phyloP scores from a whole-genome alignment of 1,140 invertebrate species.

The Aphelenchoides besseyi region DNA sequence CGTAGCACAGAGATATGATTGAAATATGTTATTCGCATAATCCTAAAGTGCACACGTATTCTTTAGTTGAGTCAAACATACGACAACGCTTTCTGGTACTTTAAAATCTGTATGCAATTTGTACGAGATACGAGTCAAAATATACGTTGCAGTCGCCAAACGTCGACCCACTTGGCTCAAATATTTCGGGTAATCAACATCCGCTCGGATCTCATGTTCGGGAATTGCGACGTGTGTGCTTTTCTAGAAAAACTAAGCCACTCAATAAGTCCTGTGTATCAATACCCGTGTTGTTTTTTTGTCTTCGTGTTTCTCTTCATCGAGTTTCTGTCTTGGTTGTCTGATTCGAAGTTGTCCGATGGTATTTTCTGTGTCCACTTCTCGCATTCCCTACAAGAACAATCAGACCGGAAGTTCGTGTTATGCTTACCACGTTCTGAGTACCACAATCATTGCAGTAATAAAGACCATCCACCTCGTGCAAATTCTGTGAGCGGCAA shows the following conservation, averaged over 20 bases:
- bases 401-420: not conserved
- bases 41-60: not conserved
- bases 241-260: not conserved
- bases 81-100: not conserved
- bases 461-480: not conserved
- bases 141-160: not conserved
- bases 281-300: not conserved
- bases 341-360: not conserved
- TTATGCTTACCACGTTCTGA: not conserved
- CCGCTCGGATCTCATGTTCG: not conserved
- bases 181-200: not conserved
- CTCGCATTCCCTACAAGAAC: not conserved
- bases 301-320: not conserved
- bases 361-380: not conserved
- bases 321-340: not conserved
- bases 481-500: not conserved
- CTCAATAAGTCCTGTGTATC: no score
- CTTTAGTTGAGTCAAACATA: not conserved
- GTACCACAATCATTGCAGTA: conserved; percentile 11
- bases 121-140: not conserved
- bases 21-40: not conserved
- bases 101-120: not conserved
- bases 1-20: not conserved
- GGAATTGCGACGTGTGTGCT: not conserved
- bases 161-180: not conserved